Evolutionary conservation across 2,797 vertebrate species (phyloP), one percentile per base, ranked within the genome.

Genomic region (Chrysolophus pictus): DNA sequence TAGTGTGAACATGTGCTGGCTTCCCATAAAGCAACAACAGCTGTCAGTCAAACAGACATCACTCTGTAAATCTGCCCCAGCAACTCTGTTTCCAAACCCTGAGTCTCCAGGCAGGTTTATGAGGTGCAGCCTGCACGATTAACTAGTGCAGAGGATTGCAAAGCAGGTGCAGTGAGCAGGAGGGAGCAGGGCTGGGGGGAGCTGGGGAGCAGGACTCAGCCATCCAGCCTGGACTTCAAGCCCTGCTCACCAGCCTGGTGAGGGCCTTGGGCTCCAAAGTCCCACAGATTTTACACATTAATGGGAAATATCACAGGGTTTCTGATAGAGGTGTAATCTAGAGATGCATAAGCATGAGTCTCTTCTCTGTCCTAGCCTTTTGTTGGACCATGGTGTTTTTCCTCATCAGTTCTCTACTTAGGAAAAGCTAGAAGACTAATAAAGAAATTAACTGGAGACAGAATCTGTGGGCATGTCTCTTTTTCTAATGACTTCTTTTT

Each of bases 31-130:
- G 69, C 4, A 1, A 77, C 76, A 68, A 60, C 90, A 35, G 89
- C 67, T 84, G 77, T 96, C 96, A 87, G 39, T 95, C 96, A 92
- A 93, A 90, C 49, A 39, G 84, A 72, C 41, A 64, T 53, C 95
- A 96, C 92, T 92, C 93, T 60, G 85, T 97, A 97, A 97, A 97
- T 93, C 97, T 93, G 65, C 56, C 51, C 0, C 0, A 56, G 75
- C 62, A 31, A 65, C 65, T 70, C 55, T 1, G 82, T 6, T 56
- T 64, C 84, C 51, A 39, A 72, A 42, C 28, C 56, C 1, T 3
- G 88, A 76, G 64, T 83, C 89, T 55, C 55, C 49, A 68, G 68
- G 94, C 88, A 96, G 93, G 81, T 97, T 97, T 97, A 97, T 0
- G 92, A 97, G 96, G 96, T 95, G 96, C 63, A 21, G 6, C 68